Evolutionary conservation across 1,140 invertebrate genomes (phyloP).

Genomic region (Drosophila pachea): DNA sequence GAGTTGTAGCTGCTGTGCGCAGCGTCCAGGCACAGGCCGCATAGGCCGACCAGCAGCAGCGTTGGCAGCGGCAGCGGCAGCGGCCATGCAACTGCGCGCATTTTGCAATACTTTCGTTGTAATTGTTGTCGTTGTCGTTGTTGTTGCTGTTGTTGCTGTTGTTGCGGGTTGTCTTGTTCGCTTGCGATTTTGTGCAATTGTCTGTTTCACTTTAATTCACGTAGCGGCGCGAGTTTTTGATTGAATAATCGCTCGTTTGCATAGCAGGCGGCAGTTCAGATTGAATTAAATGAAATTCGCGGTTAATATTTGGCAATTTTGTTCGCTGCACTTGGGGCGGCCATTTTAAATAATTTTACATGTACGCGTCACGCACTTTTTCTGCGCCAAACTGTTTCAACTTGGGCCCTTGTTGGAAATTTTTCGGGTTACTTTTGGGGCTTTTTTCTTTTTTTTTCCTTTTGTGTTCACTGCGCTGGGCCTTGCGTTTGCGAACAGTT

Average conservation of each 20-base stretch:
- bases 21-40: conserved; percentile 19
- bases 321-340: conserved; percentile 23
- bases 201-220: conserved; percentile 72
- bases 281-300: conserved; percentile 40
- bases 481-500: conserved; percentile 64
- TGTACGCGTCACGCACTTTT: conserved; percentile 37
- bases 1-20: conserved; percentile 65
- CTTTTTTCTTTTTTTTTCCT: not conserved
- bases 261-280: conserved; percentile 46
- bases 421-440: not conserved
- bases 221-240: conserved; percentile 73
- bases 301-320: conserved; percentile 37
- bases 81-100: conserved; percentile 55
- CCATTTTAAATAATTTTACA: conserved; percentile 41
- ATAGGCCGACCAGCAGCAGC: conserved; percentile 19
- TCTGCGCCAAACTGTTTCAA: no score
- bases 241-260: conserved; percentile 75
- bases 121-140: conserved; percentile 16
- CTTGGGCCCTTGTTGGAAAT: conserved; percentile 7
- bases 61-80: conserved; percentile 33
- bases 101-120: conserved; percentile 73
- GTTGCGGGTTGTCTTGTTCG: conserved; percentile 28
- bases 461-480: conserved; percentile 22
- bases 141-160: conserved; percentile 15
- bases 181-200: conserved; percentile 64